Conservation (phyloP, 2,888 invertebrate genomes). For the Steinernema hermaphroditum region DNA sequence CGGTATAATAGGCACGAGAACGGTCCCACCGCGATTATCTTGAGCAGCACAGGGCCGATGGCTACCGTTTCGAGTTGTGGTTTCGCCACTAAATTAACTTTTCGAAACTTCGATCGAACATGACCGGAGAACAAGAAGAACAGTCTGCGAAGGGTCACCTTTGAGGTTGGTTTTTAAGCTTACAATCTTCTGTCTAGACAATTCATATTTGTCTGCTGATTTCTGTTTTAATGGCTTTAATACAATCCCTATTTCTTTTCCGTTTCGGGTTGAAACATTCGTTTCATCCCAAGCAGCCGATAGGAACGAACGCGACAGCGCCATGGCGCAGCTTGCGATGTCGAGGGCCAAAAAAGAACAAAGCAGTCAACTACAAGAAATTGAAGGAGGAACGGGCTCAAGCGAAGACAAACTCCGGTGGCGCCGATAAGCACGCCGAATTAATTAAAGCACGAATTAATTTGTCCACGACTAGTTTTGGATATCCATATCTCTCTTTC, state of each 20-base stretch:
- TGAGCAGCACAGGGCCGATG: too few species aligned
- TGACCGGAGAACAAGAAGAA: slow-evolving; percentile 1
- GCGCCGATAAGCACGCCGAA: background rate
- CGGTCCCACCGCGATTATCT: too few species aligned
- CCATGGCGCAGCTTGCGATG: slow-evolving; percentile 71
- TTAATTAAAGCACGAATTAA: too few species aligned
- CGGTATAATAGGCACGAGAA: too few species aligned
- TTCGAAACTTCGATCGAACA: background rate
- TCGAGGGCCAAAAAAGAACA: slow-evolving; percentile 98
- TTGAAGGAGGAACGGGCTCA: slow-evolving; percentile 75
- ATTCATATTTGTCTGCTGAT: too few species aligned
- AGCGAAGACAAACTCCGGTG: slow-evolving; percentile 80
- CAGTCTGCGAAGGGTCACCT: slow-evolving; percentile 5
- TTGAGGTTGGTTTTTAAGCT: background rate
- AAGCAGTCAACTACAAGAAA: slow-evolving; percentile 74
- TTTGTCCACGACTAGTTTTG: too few species aligned
- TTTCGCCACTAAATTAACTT: too few species aligned
- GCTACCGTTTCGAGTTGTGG: background rate
- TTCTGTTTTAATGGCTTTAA: too few species aligned
- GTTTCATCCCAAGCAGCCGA: slow-evolving; percentile 30
- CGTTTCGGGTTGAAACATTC: slow-evolving; percentile 26
- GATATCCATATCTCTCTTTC: too few species aligned
- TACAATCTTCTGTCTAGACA: too few species aligned
- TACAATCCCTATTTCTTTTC: too few species aligned
- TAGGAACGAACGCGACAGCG: slow-evolving; percentile 30